Evolutionary conservation across 2,888 invertebrate species (phyloP).

Genomic region (Thereva unica): DNA sequence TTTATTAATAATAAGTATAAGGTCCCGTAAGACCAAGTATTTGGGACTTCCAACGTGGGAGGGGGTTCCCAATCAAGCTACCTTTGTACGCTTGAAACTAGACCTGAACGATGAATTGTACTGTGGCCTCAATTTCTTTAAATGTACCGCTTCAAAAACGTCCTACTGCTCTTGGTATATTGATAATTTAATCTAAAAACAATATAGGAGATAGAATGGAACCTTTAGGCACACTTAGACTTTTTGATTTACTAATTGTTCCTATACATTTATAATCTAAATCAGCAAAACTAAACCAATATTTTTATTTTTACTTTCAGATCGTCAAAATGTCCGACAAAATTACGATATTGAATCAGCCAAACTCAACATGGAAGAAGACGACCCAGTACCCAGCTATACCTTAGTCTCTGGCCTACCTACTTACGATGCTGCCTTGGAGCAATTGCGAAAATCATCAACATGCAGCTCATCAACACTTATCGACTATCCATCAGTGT

Average conservation of each 20-base stretch:
- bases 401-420: slow-evolving; percentile 68
- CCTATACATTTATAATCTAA: background rate
- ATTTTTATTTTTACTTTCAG: slow-evolving; percentile 43
- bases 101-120: no score
- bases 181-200: no score
- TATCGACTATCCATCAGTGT: slow-evolving; percentile 38
- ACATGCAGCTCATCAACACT: slow-evolving; percentile 21
- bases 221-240: background rate
- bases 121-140: no score
- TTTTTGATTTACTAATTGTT: background rate
- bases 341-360: slow-evolving; percentile 51
- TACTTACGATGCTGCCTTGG: slow-evolving; percentile 66
- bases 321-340: slow-evolving; percentile 45
- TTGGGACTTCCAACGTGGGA: no score
- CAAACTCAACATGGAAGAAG: slow-evolving; percentile 54
- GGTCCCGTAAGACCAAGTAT: no score
- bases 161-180: no score
- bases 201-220: background rate
- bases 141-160: no score
- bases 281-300: background rate
- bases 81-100: no score
- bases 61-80: no score
- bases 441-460: slow-evolving; percentile 60
- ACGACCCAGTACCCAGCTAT: slow-evolving; percentile 66
- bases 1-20: no score